Evolutionary conservation across 2,888 invertebrate genomes (phyloP).

Genomic region (Asteroscopus sphinx): DNA sequence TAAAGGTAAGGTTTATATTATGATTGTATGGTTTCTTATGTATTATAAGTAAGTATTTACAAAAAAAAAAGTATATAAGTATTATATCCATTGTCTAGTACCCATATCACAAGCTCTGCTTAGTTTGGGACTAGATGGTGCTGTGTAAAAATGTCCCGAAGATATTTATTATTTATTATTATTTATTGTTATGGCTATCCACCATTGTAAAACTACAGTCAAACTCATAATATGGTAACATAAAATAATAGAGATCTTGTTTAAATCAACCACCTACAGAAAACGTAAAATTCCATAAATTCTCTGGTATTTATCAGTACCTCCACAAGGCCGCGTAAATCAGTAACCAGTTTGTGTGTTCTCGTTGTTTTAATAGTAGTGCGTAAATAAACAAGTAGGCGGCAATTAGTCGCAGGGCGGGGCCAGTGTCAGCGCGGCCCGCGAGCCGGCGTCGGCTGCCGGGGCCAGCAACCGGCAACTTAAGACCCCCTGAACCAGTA

Average conservation of each 20-base stretch:
- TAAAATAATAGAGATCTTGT: background rate
- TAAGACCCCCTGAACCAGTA: too few species aligned
- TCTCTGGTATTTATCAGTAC: slow-evolving; percentile 5
- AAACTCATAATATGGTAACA: background rate
- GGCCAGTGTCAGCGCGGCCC: slow-evolving; percentile 66
- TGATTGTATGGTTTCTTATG: too few species aligned
- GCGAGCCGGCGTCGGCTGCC: slow-evolving; percentile 61
- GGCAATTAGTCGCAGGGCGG: slow-evolving; percentile 81
- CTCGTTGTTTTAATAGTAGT: slow-evolving; percentile 54
- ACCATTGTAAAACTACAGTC: slow-evolving; percentile 10
- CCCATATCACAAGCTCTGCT: too few species aligned
- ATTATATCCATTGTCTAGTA: too few species aligned
- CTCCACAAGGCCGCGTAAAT: slow-evolving; percentile 27
- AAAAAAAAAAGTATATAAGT: too few species aligned
- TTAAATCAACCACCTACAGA: background rate
- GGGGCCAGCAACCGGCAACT: slow-evolving; percentile 47
- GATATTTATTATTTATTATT: too few species aligned
- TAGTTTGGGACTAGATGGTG: too few species aligned
- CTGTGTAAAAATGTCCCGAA: too few species aligned
- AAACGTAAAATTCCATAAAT: slow-evolving; percentile 21
- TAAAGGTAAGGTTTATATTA: slow-evolving; percentile 74
- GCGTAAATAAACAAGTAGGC: slow-evolving; percentile 82
- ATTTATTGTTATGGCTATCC: too few species aligned
- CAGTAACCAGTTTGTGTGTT: slow-evolving; percentile 39
- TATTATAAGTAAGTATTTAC: too few species aligned